Conservation (phyloP, 64 coral and sea anemone genomes). For the Astreopora myriophthalma region DNA sequence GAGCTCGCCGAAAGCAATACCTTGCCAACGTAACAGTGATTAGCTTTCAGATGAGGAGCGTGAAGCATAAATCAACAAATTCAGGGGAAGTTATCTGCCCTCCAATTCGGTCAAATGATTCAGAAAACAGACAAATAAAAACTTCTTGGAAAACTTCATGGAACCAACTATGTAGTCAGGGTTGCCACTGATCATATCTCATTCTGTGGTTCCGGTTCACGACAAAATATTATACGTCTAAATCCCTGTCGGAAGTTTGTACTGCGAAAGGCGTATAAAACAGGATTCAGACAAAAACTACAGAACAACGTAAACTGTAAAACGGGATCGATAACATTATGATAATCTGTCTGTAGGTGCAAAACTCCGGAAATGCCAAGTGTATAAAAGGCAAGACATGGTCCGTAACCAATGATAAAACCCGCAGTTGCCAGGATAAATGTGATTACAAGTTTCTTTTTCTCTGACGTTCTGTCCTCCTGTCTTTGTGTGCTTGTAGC, state of each 20-base stretch:
- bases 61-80: too few species aligned
- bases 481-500: not conserved
- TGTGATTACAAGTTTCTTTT: conserved; percentile 7
- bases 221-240: not conserved
- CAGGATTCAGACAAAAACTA: not conserved
- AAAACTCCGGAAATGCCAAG: not conserved
- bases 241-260: not conserved
- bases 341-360: not conserved
- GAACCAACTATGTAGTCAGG: too few species aligned
- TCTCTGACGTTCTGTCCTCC: not conserved
- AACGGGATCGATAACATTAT: not conserved
- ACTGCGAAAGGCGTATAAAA: not conserved
- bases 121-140: too few species aligned
- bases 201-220: not conserved
- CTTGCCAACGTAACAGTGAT: too few species aligned
- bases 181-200: not conserved
- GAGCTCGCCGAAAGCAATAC: too few species aligned
- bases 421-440: not conserved
- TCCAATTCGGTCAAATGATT: too few species aligned
- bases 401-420: not conserved
- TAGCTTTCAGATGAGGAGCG: too few species aligned
- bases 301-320: not conserved
- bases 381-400: not conserved
- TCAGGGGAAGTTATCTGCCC: too few species aligned
- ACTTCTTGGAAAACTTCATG: too few species aligned